A percentile compares a stretch with the other conserved stretches of the same genome.
Conservation (phyloP, 1,140 invertebrate genomes). For the Bactericera cockerelli region DNA sequence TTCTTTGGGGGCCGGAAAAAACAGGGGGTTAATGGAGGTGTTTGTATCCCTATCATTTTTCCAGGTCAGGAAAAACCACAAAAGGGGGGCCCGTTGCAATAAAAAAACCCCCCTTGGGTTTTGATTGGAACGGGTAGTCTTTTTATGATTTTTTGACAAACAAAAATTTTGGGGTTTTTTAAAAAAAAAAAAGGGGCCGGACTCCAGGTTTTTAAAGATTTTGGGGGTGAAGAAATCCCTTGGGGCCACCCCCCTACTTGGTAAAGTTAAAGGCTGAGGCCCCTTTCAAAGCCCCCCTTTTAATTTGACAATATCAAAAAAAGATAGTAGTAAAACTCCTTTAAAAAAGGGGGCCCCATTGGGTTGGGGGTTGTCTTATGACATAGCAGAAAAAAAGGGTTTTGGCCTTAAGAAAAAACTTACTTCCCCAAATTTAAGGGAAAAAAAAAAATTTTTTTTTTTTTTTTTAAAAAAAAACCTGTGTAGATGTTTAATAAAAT, state of each 20-base stretch:
- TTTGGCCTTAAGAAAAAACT: constrained; percentile 1
- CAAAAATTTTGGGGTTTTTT: no score
- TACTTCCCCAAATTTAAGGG: not conserved
- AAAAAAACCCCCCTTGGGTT: not conserved
- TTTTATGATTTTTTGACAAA: no score
- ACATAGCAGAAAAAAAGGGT: not conserved
- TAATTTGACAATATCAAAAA: no score
- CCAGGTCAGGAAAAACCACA: not conserved
- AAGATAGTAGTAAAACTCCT: constrained; percentile 7
- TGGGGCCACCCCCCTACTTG: no score
- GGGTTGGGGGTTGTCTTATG: not conserved
- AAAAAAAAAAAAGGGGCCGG: no score
- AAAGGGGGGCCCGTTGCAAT: not conserved
- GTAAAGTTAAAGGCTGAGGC: no score
- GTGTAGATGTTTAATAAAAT: not conserved
- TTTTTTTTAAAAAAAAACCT: not conserved
- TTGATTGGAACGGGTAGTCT: not conserved
- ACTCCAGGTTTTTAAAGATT: no score
- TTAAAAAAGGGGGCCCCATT: not conserved
- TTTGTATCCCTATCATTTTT: not conserved
- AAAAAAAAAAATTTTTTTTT: no score
- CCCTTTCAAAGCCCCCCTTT: no score
- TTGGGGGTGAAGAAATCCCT: no score
- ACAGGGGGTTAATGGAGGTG: not conserved
- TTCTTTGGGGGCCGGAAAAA: not conserved